These are phyloP conservation scores for Sinohyriopsis cumingii DNA, from an alignment of 2,888 invertebrate species.

Conservation along the genomic window DNA sequence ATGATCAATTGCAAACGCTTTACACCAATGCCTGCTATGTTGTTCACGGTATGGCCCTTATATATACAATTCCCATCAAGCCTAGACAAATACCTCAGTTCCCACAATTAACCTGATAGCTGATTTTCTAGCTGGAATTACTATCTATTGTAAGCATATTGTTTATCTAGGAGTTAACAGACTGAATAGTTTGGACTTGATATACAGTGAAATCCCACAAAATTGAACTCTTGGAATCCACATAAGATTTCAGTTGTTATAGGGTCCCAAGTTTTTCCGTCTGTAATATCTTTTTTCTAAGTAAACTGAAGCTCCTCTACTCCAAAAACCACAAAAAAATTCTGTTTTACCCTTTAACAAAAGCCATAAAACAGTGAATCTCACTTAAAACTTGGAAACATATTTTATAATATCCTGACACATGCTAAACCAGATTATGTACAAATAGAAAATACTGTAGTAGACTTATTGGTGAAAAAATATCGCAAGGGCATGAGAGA, in stretches of 20 bases:
- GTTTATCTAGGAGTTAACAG: not conserved
- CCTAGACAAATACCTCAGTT: not conserved
- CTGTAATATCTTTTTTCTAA: not conserved
- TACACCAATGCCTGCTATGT: constrained; percentile 88
- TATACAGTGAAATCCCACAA: too few species aligned
- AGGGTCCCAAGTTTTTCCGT: too few species aligned
- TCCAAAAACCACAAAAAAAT: not conserved
- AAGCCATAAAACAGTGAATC: too few species aligned
- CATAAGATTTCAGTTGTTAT: too few species aligned
- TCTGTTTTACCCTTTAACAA: not conserved
- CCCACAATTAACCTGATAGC: not conserved
- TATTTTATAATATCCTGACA: too few species aligned
- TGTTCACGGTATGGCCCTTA: constrained; percentile 81
- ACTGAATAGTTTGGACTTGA: too few species aligned
- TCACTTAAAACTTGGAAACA: too few species aligned
- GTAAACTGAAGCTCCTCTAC: not conserved
- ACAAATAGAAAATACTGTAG: too few species aligned
- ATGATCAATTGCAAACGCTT: constrained; percentile 84
- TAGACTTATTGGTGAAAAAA: too few species aligned
- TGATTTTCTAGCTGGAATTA: not conserved
- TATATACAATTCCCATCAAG: not conserved
- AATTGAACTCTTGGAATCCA: too few species aligned
- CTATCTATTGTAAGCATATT: not conserved
- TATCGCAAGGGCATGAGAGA: too few species aligned
- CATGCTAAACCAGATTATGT: too few species aligned